Evolutionary conservation across 2,113 vertebrate genomes (phyloP), one percentile per base, ranked within the genome.

Genomic region (Dipodomys ordii): DNA sequence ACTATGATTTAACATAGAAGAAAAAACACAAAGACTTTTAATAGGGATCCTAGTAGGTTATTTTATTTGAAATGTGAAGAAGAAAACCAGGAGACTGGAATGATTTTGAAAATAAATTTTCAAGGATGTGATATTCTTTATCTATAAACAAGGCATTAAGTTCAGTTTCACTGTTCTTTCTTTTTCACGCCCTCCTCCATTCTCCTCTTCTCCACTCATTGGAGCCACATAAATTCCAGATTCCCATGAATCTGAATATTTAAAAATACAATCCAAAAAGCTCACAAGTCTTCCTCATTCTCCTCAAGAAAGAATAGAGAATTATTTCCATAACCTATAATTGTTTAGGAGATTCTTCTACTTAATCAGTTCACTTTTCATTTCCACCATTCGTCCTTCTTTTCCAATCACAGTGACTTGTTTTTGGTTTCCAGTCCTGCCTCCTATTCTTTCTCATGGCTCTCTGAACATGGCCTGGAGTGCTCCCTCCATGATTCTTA

Each of bases 111-210:
- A 1, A 35, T 18, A 69, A 27, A 39, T 64, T 68, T 82, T 86
- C 20, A 23, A 30, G 44, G 16, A 13, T 64, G 6, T 39, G 32
- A 23, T 28, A 39, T 16, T 85, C 10, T 81, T 2, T 85, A 25
- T 25, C 65, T 60, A 62, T 62, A 5, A 19, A 92, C 20, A 91
- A 30, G 27, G 6, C 22, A 67, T 64, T 57, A 81, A 65, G 19
- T 60, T 60, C 46, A 6, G 7, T 39, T 4, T 73, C 35, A 10
- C 8, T 32, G 2, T 28, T 65, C 83, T 25, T 53, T 64, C 4
- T 30, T 15, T 0, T 20, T 84, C 7, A 6, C 3, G 19, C 1
- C 0, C 6, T 6, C 1, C 32, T 83, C 7, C 53, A 32, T 4
- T 20, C 62, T 44, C 22, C 20, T 46, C 19, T 28, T 4, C 2